Percentiles rank a stretch among this genome's conserved stretches.
phyloP scores from a whole-genome alignment of 2,888 invertebrate species.

The Agrypnus murinus region DNA sequence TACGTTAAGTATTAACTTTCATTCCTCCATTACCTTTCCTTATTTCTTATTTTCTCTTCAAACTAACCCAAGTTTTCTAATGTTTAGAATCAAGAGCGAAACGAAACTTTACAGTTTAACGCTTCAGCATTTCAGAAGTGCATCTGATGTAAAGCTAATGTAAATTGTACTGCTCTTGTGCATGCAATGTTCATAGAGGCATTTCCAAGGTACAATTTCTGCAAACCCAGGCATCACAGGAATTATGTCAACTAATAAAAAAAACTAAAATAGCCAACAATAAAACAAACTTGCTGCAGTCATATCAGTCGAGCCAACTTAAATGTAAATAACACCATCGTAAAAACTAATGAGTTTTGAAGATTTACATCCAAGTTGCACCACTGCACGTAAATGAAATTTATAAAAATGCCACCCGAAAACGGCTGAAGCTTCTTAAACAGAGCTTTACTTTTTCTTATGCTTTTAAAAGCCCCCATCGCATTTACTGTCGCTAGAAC shows the following conservation, averaged over 20 bases:
- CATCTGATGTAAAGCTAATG: background rate
- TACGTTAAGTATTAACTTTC: too few relatives aligned
- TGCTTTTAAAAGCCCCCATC: slow-evolving; percentile 17
- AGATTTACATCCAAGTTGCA: slow-evolving; percentile 10
- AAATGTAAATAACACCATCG: too few relatives aligned
- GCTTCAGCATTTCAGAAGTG: background rate
- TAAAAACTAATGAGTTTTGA: too few relatives aligned
- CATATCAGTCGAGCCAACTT: background rate
- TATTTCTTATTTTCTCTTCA: background rate
- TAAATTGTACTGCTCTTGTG: too few relatives aligned
- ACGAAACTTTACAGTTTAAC: slow-evolving; percentile 11
- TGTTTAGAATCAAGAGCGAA: background rate
- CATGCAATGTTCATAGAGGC: too few relatives aligned
- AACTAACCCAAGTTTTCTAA: slow-evolving; percentile 14
- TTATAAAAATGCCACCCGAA: background rate
- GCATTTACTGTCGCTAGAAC: slow-evolving; percentile 20
- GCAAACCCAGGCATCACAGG: too few relatives aligned
- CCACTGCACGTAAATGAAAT: background rate
- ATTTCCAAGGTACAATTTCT: too few relatives aligned
- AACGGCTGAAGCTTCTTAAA: background rate
- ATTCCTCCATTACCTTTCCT: background rate
- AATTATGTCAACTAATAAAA: too few relatives aligned
- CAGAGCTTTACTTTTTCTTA: background rate
- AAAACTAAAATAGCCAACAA: too few relatives aligned
- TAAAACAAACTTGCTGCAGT: too few relatives aligned